Evolutionary conservation across 2,113 vertebrate species (phyloP).

Genomic region (Peromyscus californicus): DNA sequence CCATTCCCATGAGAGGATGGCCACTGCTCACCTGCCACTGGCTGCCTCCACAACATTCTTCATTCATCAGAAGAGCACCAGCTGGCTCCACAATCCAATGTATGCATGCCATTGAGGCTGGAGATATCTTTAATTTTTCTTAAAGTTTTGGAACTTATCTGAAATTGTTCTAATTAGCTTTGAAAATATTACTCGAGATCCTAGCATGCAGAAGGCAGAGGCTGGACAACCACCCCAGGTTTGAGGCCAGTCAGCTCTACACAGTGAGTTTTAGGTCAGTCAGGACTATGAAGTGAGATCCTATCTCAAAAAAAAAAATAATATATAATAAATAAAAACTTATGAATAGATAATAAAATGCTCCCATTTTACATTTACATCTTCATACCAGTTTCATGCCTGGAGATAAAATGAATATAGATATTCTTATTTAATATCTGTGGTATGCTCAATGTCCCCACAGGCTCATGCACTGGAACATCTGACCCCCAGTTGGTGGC

Average conservation of each 20-base stretch:
- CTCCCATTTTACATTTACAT: neutral
- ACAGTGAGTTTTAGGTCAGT: neutral
- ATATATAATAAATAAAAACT: neutral
- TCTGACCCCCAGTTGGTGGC: neutral
- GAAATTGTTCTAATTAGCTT: neutral
- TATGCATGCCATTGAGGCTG: neutral
- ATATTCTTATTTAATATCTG: neutral
- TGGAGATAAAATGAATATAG: rapidly evolving
- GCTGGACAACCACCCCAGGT: neutral
- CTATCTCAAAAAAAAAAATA: too few species aligned
- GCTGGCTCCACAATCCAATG: neutral
- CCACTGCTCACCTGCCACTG: constrained; percentile 27
- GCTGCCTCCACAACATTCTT: neutral
- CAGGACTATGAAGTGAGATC: neutral
- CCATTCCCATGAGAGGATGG: neutral
- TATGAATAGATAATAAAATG: neutral
- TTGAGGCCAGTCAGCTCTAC: neutral
- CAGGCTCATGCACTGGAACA: neutral
- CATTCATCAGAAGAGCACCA: neutral
- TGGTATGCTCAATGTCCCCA: neutral
- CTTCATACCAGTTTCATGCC: rapidly evolving
- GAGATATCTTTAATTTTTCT: neutral
- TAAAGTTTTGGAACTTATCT: neutral
- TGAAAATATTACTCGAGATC: neutral
- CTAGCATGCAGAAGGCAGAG: neutral